phyloP scores from a whole-genome alignment of 2,888 invertebrate species.

The Drosophila testacea region DNA sequence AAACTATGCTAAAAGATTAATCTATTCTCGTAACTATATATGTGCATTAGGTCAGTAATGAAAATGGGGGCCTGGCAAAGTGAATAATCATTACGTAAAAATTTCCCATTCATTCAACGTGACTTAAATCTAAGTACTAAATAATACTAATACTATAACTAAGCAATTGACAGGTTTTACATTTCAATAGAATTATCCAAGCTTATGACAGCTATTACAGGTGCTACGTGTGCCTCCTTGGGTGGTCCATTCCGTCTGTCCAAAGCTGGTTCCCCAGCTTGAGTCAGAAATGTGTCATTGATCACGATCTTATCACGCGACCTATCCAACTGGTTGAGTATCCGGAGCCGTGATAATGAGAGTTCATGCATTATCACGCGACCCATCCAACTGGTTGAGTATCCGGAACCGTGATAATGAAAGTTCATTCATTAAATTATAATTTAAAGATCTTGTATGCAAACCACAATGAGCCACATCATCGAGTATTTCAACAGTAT shows the following conservation, averaged over 20 bases:
- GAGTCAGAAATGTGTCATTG: conserved; percentile 9
- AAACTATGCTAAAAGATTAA: conserved; percentile 32
- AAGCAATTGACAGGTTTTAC: conserved; percentile 43
- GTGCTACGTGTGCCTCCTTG: conserved; percentile 5
- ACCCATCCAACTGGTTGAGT: conserved; percentile 10
- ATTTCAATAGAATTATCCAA: conserved; percentile 50
- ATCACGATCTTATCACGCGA: conserved; percentile 27
- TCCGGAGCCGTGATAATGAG: neutral
- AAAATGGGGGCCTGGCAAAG: conserved; percentile 50
- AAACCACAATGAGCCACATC: conserved; percentile 6
- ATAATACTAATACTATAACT: conserved; percentile 34
- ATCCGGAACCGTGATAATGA: neutral
- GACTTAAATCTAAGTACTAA: conserved; percentile 24
- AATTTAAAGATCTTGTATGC: neutral
- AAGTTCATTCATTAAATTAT: neutral
- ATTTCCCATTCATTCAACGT: conserved; percentile 47
- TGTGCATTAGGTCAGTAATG: conserved; percentile 45
- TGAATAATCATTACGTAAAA: conserved; percentile 24
- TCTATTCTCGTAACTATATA: neutral
- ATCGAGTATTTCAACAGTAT: conserved; percentile 1
- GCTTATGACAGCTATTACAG: neutral
- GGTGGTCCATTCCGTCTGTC: conserved; percentile 14
- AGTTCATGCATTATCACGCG: conserved; percentile 17
- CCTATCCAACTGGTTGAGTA: neutral
- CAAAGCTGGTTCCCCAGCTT: neutral